These are phyloP conservation scores for Serrognathus titanus DNA, from an alignment of 2,888 invertebrate genomes.

Conservation along the genomic window DNA sequence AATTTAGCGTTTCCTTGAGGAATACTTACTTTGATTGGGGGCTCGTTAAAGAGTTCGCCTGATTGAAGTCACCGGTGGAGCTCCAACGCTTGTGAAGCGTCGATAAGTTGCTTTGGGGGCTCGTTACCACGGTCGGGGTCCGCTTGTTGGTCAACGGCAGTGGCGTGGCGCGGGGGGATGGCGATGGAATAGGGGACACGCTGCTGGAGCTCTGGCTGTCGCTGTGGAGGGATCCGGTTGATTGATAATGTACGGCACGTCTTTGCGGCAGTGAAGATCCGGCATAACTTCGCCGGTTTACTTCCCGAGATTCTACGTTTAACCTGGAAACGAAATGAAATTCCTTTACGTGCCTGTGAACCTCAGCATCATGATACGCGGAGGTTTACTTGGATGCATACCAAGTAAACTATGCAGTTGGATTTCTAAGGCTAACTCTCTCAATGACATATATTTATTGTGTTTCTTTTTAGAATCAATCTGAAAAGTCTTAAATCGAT, in stretches of 20 bases:
- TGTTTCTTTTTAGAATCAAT: too few relatives aligned
- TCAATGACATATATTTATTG: too few relatives aligned
- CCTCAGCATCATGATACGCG: too few relatives aligned
- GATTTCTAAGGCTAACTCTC: too few relatives aligned
- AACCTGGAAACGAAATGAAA: constrained; percentile 18
- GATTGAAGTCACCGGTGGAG: constrained; percentile 79
- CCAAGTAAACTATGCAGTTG: too few relatives aligned
- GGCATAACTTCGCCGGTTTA: constrained; percentile 24
- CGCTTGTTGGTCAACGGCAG: constrained; percentile 54
- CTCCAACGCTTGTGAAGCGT: constrained; percentile 67
- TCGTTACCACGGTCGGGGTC: constrained; percentile 47
- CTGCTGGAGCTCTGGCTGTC: constrained; percentile 81
- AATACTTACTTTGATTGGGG: constrained; percentile 49
- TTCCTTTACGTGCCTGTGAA: too few relatives aligned
- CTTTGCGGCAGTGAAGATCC: constrained; percentile 48
- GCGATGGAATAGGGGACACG: constrained; percentile 78
- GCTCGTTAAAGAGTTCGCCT: constrained; percentile 47
- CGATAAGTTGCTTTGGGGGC: constrained; percentile 8
- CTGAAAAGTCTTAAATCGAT: too few relatives aligned
- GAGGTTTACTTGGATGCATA: too few relatives aligned
- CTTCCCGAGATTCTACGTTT: constrained; percentile 24
- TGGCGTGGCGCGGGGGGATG: constrained; percentile 69
- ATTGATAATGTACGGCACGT: constrained; percentile 77
- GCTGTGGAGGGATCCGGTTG: constrained; percentile 72
- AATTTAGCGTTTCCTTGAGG: neutral